A percentile compares a stretch with the other conserved stretches of the same genome.
These are phyloP conservation scores for Microcebus griseorufus DNA, from an alignment of 2,113 vertebrate species.

Conservation along the genomic window DNA sequence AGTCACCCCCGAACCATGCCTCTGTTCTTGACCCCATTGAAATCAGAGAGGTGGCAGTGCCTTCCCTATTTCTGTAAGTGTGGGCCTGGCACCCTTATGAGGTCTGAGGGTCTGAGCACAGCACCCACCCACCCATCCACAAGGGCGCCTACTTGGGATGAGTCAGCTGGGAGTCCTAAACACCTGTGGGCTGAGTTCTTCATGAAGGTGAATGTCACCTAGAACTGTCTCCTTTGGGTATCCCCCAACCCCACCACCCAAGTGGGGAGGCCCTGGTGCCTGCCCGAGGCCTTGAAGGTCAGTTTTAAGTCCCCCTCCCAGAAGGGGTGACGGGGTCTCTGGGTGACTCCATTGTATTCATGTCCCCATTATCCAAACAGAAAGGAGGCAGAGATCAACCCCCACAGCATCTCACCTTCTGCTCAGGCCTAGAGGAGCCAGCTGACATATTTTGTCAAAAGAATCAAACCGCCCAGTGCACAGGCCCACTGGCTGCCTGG, in stretches of 20 bases:
- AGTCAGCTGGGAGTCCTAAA: neutral
- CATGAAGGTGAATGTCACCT: neutral
- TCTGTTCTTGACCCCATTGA: neutral
- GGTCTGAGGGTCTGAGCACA: neutral
- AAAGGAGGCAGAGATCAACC: neutral
- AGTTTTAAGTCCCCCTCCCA: neutral
- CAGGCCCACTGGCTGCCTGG: neutral
- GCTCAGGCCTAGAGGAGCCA: neutral
- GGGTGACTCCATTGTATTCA: neutral
- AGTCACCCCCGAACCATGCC: neutral
- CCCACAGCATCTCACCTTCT: neutral
- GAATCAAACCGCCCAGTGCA: neutral
- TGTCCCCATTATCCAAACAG: neutral
- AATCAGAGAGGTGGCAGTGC: neutral
- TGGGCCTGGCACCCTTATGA: neutral
- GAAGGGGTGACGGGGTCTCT: neutral
- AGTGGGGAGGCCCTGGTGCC: neutral
- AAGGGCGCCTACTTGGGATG: neutral
- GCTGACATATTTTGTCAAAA: neutral
- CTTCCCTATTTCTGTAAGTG: neutral
- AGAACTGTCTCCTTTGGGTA: neutral
- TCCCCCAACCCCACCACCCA: no score
- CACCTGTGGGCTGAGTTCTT: neutral
- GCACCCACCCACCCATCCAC: no score
- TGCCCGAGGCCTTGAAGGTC: neutral